Evolutionary conservation across 2,888 invertebrate genomes (phyloP), one percentile per base, ranked within the genome.

Genomic region (Scelioninae gen. 1): DNA sequence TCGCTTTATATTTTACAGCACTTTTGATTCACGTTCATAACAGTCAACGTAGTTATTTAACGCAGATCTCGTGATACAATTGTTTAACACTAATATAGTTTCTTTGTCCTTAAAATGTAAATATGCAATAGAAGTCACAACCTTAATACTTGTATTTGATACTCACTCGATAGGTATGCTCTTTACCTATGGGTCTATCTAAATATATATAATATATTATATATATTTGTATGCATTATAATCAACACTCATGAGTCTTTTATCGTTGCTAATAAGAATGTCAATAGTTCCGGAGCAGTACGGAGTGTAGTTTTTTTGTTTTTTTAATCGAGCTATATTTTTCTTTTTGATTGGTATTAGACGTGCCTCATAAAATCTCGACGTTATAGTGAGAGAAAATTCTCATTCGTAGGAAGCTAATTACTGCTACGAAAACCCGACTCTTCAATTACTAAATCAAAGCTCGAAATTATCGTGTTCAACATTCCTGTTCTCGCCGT

Each of bases 91-190:
- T 84, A 82, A 86, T 83, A 83, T 78, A 68, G 72, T 85, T 75
- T 82, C 72, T 69, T 74, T 58, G 1, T 85, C 51, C 65, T 72
- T 84, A 69, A 72, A 78, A 71, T 84, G 82, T 84, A 83, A 84
- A 86, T 87, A 84, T 87, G 84, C 84, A 86, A 87, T 83, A 79
- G 79, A 83, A 90, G 87, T 91, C 91, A 90, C 90, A 90, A 91
- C 90, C 91, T 87, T 89, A 88, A 90, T 89, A 90, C 88, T 89
- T 89, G 88, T 86, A 88, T 88, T 88, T 89, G 86, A 88, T 88
- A 89, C 88, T 86, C 86, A 88, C 86, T 82, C 74, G 84, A 85
- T 85, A 84, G 85, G 84, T 86, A 82, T 49, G 38, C 49, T 62
- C 55, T 68, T 66, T 72, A 77, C 80, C 80, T 76, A 76, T 83